These are phyloP conservation scores for Yasuhikotakia modesta DNA, from an alignment of 2,797 vertebrate genomes.

Conservation along the genomic window DNA sequence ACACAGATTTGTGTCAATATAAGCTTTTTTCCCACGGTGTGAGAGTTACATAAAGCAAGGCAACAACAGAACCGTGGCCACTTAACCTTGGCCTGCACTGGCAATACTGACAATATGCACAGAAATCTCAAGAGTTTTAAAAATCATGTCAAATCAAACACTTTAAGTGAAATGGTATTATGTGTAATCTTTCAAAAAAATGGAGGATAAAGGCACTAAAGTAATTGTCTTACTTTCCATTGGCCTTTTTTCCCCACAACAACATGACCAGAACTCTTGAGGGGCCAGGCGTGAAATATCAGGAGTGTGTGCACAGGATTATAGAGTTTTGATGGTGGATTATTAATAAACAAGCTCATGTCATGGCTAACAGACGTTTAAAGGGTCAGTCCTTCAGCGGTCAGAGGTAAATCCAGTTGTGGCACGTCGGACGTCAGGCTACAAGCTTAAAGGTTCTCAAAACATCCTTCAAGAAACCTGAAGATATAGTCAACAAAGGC, in stretches of 20 bases:
- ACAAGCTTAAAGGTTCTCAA: conserved; percentile 7
- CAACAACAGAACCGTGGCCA: not conserved
- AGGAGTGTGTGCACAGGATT: conserved; percentile 32
- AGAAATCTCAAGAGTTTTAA: conserved; percentile 22
- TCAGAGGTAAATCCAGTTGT: conserved; percentile 13
- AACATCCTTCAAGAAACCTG: conserved; percentile 37
- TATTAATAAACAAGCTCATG: conserved; percentile 42
- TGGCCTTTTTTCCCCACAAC: not conserved
- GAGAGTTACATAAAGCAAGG: not conserved
- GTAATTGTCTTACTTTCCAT: conserved; percentile 2
- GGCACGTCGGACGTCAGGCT: not conserved
- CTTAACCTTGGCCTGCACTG: conserved; percentile 17
- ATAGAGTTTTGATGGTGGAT: conserved; percentile 18
- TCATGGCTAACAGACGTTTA: not conserved
- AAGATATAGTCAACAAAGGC: not conserved
- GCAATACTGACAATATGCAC: conserved; percentile 15
- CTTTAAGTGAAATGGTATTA: conserved; percentile 17
- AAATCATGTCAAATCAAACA: conserved; percentile 27
- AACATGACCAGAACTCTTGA: conserved; percentile 1
- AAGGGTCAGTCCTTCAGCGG: not conserved
- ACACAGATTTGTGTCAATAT: not conserved
- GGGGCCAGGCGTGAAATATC: conserved; percentile 29
- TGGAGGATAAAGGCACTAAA: not conserved
- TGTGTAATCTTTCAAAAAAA: conserved; percentile 31
- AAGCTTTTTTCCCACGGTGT: not conserved